Conservation (phyloP, 2,113 vertebrate species). For the Eolophus roseicapilla region DNA sequence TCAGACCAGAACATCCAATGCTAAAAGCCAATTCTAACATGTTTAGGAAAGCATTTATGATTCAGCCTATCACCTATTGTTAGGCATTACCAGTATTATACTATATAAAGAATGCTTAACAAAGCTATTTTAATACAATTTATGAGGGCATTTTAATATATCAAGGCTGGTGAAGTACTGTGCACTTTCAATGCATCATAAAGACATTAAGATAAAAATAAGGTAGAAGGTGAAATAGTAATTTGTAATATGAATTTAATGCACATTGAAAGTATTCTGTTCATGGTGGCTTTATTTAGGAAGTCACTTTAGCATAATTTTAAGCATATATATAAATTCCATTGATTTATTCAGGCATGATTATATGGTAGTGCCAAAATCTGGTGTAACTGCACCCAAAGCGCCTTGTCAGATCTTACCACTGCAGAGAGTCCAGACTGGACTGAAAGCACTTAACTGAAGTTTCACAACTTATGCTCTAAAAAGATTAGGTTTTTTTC, state of each 20-base stretch:
- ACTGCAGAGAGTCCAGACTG: not conserved
- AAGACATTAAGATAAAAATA: not conserved
- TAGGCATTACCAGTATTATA: not conserved
- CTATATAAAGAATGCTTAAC: not conserved
- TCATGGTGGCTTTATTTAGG: not conserved
- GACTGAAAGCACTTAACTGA: not conserved
- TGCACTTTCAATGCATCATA: not conserved
- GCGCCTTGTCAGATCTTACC: not conserved
- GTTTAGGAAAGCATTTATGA: slow-evolving; percentile 5
- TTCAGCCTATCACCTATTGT: not conserved
- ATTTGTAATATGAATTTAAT: not conserved
- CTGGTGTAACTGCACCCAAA: not conserved
- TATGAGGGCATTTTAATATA: not conserved
- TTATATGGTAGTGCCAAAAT: not conserved
- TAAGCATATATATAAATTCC: not conserved
- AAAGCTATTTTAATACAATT: not conserved
- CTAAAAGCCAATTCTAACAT: not conserved
- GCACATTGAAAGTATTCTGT: not conserved
- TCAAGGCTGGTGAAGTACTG: not conserved
- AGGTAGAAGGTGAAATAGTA: not conserved
- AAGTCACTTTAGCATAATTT: not conserved
- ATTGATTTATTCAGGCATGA: not conserved
- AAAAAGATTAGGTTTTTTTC: not conserved
- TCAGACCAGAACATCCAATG: not conserved
- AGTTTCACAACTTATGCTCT: not conserved